Percentiles rank a stretch among this genome's conserved stretches.
Conservation (phyloP, 2,888 invertebrate species). For the Leucozona laternaria region DNA sequence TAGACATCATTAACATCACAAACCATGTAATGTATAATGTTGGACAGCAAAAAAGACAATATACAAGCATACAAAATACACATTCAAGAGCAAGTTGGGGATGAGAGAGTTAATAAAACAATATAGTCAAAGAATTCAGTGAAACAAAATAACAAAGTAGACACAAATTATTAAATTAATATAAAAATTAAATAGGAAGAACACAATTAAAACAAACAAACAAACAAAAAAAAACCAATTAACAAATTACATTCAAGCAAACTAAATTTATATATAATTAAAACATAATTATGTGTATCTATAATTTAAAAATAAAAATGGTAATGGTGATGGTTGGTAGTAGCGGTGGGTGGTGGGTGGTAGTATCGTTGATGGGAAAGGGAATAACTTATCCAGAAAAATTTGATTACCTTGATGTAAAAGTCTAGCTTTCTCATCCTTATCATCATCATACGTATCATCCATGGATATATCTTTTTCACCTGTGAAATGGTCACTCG, state of each 20-base stretch:
- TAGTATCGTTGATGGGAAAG: slow-evolving; percentile 69
- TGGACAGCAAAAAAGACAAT: slow-evolving; percentile 74
- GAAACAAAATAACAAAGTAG: slow-evolving; percentile 16
- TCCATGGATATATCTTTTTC: slow-evolving; percentile 84
- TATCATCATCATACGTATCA: slow-evolving; percentile 83
- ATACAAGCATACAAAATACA: slow-evolving; percentile 74
- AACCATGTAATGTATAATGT: slow-evolving; percentile 75
- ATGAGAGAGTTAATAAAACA: slow-evolving; percentile 64
- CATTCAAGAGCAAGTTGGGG: slow-evolving; percentile 72
- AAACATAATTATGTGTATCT: slow-evolving; percentile 47
- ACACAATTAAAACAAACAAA: slow-evolving; percentile 35
- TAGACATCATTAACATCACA: slow-evolving; percentile 75
- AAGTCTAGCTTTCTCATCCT: slow-evolving; percentile 83
- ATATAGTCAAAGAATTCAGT: slow-evolving; percentile 36
- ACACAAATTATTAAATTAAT: slow-evolving; percentile 23
- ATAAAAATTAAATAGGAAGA: slow-evolving; percentile 51
- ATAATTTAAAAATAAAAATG: slow-evolving; percentile 44
- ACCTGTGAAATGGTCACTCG: slow-evolving; percentile 82
- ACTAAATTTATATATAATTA: slow-evolving; percentile 49
- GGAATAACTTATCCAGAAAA: slow-evolving; percentile 49
- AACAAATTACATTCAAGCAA: slow-evolving; percentile 57
- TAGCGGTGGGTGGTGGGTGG: slow-evolving; percentile 58
- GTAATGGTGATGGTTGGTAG: slow-evolving; percentile 63
- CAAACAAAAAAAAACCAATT: slow-evolving; percentile 47
- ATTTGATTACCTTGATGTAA: slow-evolving; percentile 85